Percentiles rank a stretch among this genome's conserved stretches.
These are phyloP conservation scores for Sicus ferrugineus DNA, from an alignment of 2,888 invertebrate species.

Conservation along the genomic window DNA sequence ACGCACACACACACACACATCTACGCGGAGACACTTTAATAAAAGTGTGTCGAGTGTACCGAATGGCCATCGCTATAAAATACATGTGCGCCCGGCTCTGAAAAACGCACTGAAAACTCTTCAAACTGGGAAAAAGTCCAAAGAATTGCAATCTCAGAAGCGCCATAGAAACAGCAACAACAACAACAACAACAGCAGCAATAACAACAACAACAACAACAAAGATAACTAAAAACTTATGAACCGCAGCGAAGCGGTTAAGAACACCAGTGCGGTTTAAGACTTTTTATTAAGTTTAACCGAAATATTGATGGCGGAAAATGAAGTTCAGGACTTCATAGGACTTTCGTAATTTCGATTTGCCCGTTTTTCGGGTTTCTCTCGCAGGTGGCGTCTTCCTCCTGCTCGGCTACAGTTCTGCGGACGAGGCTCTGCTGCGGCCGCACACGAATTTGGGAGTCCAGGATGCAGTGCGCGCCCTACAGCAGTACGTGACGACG, in stretches of 20 bases:
- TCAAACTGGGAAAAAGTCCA: not conserved
- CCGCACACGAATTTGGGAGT: conserved; percentile 86
- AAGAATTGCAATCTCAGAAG: not conserved
- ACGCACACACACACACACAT: not conserved
- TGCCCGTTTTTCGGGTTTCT: not conserved
- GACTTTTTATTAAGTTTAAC: conserved; percentile 3
- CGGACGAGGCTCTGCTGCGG: conserved; percentile 83
- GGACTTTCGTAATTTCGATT: too few species aligned
- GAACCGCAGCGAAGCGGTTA: not conserved
- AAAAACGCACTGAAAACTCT: not conserved
- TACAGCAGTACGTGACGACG: conserved; percentile 80
- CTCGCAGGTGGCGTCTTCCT: conserved; percentile 82
- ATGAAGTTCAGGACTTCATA: not conserved
- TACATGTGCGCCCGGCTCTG: conserved; percentile 27
- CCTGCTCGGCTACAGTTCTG: conserved; percentile 87
- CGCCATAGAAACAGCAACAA: not conserved
- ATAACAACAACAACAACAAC: not conserved
- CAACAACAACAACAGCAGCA: not conserved
- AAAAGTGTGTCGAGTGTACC: not conserved
- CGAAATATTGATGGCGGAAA: not conserved
- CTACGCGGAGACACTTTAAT: not conserved
- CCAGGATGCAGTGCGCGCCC: conserved; percentile 81
- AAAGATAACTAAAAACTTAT: not conserved
- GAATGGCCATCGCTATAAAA: conserved; percentile 22
- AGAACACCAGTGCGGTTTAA: not conserved